Conservation (phyloP, 2,797 vertebrate genomes). For the Alectoris magna region DNA sequence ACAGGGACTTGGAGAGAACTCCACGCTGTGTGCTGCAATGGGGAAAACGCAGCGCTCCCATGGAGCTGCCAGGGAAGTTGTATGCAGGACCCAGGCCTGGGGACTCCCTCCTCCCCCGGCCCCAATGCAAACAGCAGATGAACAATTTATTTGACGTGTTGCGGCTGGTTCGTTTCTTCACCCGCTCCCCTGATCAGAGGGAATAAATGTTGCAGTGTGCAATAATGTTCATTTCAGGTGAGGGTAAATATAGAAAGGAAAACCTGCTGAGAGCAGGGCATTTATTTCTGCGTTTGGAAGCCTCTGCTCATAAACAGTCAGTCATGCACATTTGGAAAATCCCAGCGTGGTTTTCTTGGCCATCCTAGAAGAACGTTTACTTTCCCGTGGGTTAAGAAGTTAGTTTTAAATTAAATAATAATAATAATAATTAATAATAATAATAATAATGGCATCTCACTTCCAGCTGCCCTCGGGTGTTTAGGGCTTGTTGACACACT, state of each 20-base stretch:
- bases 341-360: slow-evolving; percentile 62
- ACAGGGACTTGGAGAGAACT: accelerated
- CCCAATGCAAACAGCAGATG: slow-evolving; percentile 43
- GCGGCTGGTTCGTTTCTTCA: slow-evolving; percentile 20
- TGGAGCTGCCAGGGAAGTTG: background rate
- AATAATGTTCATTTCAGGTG: slow-evolving; percentile 74
- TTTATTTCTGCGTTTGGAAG: slow-evolving; percentile 61
- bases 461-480: slow-evolving; percentile 33
- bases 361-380: slow-evolving; percentile 57
- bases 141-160: slow-evolving; percentile 64
- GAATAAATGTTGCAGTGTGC: slow-evolving; percentile 54
- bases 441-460: slow-evolving; percentile 19
- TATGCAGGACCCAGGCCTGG: background rate
- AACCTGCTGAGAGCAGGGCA: slow-evolving; percentile 70
- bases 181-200: slow-evolving; percentile 29
- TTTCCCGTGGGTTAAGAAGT: slow-evolving; percentile 67
- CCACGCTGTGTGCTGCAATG: background rate
- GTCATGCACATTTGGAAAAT: slow-evolving; percentile 72
- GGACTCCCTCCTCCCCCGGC: slow-evolving; percentile 41
- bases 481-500: slow-evolving; percentile 47
- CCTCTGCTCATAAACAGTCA: slow-evolving; percentile 68
- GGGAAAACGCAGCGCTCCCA: background rate
- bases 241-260: slow-evolving; percentile 76
- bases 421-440: background rate
- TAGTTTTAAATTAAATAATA: slow-evolving; percentile 35